Conservation (phyloP, 2,113 vertebrate genomes). For the Craseonycteris thonglongyai region DNA sequence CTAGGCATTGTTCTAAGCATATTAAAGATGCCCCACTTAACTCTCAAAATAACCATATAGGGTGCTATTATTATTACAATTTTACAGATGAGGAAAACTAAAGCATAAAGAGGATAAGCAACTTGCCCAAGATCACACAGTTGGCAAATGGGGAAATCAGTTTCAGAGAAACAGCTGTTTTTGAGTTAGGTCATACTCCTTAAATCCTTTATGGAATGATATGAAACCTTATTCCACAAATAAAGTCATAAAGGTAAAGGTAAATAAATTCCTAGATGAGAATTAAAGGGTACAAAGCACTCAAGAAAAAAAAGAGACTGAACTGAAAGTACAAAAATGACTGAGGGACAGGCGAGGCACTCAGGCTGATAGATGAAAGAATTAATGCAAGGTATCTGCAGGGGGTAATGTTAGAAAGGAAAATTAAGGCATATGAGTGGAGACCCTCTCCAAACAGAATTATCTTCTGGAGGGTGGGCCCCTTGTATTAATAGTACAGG, state of each 20-base stretch:
- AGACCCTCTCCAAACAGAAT: no score
- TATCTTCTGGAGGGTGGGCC: no score
- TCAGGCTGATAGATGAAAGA: background rate
- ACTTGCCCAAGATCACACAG: background rate
- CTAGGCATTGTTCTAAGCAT: background rate
- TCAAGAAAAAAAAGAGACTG: background rate
- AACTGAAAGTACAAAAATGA: conserved; percentile 13
- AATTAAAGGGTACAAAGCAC: background rate
- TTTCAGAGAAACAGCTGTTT: background rate
- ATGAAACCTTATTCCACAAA: background rate
- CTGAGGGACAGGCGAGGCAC: background rate
- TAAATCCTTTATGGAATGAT: conserved; percentile 5
- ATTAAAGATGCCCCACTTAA: background rate
- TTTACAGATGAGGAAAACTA: background rate
- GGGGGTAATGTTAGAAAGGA: background rate
- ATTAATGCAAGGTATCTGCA: background rate
- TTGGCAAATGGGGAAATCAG: background rate
- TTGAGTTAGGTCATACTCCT: background rate
- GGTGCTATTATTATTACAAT: background rate
- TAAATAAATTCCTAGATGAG: background rate
- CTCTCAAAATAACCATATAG: background rate
- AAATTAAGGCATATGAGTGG: background rate
- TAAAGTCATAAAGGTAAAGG: background rate
- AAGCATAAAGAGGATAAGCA: background rate
- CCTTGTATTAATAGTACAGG: no score